Evolutionary conservation across 2,888 invertebrate species (phyloP).

Genomic region (Pheosia tremula): DNA sequence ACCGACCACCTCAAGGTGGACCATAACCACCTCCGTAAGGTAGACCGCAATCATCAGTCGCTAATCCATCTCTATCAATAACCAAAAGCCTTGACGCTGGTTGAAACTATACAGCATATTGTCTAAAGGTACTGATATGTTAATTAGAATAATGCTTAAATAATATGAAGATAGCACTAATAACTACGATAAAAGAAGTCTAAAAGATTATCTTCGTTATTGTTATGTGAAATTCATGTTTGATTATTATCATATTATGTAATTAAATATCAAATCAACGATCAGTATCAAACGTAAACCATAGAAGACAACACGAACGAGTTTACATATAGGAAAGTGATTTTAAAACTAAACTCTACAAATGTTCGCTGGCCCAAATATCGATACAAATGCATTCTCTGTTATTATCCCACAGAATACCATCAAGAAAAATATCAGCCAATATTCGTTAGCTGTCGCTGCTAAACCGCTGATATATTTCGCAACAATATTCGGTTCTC

Average conservation of each 20-base stretch:
- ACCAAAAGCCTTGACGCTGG: too few relatives aligned
- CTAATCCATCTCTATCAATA: too few relatives aligned
- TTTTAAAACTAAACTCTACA: constrained; percentile 15
- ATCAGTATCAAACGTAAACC: not conserved
- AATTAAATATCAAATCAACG: not conserved
- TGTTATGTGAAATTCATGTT: not conserved
- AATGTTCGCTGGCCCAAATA: constrained; percentile 1
- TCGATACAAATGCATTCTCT: not conserved
- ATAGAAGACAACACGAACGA: constrained; percentile 10
- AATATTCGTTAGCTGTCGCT: constrained; percentile 44
- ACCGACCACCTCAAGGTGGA: too few relatives aligned
- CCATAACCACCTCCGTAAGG: too few relatives aligned
- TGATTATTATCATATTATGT: not conserved
- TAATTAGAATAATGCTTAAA: not conserved
- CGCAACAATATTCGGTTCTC: constrained; percentile 51
- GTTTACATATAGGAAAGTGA: constrained; percentile 23
- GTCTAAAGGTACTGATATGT: too few relatives aligned
- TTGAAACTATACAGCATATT: too few relatives aligned
- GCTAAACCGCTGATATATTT: constrained; percentile 54
- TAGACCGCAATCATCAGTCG: too few relatives aligned
- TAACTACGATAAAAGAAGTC: not conserved
- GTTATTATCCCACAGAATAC: constrained; percentile 15
- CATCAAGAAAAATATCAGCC: constrained; percentile 11
- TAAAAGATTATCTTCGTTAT: not conserved
- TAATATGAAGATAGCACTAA: not conserved